These are phyloP conservation scores for Dipodomys merriami DNA, from an alignment of 2,113 vertebrate species.

Conservation along the genomic window DNA sequence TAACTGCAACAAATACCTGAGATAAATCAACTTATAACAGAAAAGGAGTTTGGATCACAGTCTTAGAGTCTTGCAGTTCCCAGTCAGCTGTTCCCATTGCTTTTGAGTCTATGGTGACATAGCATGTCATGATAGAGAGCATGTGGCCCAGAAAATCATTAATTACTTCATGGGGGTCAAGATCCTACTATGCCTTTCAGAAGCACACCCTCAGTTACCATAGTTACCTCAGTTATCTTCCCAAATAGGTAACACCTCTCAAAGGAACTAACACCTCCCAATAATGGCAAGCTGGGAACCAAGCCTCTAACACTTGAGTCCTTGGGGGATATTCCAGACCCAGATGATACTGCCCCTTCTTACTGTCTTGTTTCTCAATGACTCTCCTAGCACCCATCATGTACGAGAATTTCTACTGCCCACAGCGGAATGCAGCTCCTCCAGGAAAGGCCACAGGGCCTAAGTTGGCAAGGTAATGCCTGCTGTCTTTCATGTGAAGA, in stretches of 20 bases:
- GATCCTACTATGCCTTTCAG: no score
- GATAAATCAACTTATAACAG: not conserved
- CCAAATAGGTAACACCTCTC: not conserved
- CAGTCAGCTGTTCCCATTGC: not conserved
- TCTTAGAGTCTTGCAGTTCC: not conserved
- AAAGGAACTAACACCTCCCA: not conserved
- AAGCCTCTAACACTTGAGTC: not conserved
- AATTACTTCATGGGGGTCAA: no score
- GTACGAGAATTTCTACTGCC: constrained; percentile 96
- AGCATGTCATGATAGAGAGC: no score
- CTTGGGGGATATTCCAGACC: not conserved
- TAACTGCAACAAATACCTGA: not conserved
- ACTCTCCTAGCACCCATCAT: constrained; percentile 86
- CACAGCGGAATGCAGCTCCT: constrained; percentile 84
- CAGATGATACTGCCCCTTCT: not conserved
- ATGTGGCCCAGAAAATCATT: no score
- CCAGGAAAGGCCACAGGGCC: constrained; percentile 65
- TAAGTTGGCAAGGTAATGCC: constrained; percentile 80
- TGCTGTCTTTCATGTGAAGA: constrained; percentile 15
- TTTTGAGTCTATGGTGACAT: not conserved
- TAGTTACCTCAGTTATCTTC: not conserved
- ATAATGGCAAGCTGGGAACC: not conserved
- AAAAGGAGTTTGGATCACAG: not conserved
- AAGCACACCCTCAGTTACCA: not conserved
- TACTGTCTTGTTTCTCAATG: constrained; percentile 46